Evolutionary conservation across 2,888 invertebrate genomes (phyloP).

Genomic region (Sphecodes monilicornis): DNA sequence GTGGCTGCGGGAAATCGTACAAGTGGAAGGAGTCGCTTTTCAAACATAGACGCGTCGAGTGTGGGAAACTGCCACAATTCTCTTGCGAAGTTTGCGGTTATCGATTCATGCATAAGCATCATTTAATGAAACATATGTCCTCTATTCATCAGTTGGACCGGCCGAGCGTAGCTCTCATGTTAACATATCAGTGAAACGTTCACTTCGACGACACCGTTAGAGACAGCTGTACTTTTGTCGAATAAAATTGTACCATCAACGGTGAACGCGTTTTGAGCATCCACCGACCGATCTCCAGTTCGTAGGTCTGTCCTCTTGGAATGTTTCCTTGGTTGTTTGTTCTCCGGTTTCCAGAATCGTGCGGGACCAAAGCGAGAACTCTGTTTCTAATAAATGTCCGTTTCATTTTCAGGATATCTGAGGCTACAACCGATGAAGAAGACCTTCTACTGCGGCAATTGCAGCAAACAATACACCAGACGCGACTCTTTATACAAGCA

Average conservation of each 20-base stretch:
- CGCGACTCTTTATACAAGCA: slow-evolving; percentile 75
- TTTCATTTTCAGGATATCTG: slow-evolving; percentile 36
- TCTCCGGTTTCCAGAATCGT: not conserved
- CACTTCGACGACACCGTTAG: not conserved
- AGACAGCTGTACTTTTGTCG: slow-evolving; percentile 14
- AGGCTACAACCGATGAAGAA: slow-evolving; percentile 1
- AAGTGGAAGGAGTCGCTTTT: slow-evolving; percentile 79
- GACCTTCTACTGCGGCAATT: slow-evolving; percentile 70
- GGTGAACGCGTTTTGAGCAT: not conserved
- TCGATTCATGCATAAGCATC: slow-evolving; percentile 85
- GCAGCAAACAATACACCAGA: slow-evolving; percentile 76
- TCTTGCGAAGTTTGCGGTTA: slow-evolving; percentile 81
- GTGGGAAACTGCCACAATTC: slow-evolving; percentile 80
- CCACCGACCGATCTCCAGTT: not conserved
- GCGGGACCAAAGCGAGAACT: too few species aligned
- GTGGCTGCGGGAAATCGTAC: slow-evolving; percentile 79
- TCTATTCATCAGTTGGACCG: slow-evolving; percentile 66
- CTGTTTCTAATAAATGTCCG: slow-evolving; percentile 3
- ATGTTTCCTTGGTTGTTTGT: not conserved
- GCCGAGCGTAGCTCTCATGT: not conserved
- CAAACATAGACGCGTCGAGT: slow-evolving; percentile 80
- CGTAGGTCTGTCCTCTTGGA: not conserved
- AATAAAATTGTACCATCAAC: slow-evolving; percentile 22
- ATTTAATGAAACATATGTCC: slow-evolving; percentile 79
- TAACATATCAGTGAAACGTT: slow-evolving; percentile 28